A percentile compares a stretch with the other conserved stretches of the same genome.
These are phyloP conservation scores for Myotis daubentonii DNA, from an alignment of 2,797 vertebrate genomes.

Conservation along the genomic window DNA sequence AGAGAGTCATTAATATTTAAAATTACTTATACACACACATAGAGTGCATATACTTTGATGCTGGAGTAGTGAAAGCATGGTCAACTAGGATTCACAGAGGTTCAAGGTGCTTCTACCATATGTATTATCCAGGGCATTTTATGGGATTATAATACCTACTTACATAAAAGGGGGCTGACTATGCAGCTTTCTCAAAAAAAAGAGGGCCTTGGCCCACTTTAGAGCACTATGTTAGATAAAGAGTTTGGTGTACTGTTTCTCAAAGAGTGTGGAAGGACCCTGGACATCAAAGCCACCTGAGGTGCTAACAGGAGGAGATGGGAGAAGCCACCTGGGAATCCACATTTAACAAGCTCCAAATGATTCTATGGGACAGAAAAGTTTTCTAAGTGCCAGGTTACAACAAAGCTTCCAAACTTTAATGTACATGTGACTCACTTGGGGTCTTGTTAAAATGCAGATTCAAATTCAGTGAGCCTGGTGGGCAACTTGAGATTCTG, in stretches of 20 bases:
- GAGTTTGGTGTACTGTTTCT: neutral
- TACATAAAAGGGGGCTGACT: neutral
- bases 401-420: neutral
- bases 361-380: neutral
- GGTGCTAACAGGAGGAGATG: neutral
- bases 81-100: neutral
- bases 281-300: neutral
- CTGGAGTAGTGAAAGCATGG: neutral
- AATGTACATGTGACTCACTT: neutral
- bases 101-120: neutral
- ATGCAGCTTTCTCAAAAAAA: neutral
- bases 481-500: neutral
- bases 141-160: neutral
- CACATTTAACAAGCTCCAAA: slow-evolving; percentile 27
- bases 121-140: neutral
- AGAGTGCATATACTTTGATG: neutral
- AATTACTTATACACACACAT: neutral
- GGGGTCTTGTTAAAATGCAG: neutral
- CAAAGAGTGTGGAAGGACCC: neutral
- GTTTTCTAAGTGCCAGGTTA: slow-evolving; percentile 23
- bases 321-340: neutral
- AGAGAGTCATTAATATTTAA: neutral
- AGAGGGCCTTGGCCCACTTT: neutral
- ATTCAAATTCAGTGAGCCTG: neutral
- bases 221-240: neutral